Conservation (phyloP, 2,888 invertebrate genomes). For the Caenorhabditis doughertyi region DNA sequence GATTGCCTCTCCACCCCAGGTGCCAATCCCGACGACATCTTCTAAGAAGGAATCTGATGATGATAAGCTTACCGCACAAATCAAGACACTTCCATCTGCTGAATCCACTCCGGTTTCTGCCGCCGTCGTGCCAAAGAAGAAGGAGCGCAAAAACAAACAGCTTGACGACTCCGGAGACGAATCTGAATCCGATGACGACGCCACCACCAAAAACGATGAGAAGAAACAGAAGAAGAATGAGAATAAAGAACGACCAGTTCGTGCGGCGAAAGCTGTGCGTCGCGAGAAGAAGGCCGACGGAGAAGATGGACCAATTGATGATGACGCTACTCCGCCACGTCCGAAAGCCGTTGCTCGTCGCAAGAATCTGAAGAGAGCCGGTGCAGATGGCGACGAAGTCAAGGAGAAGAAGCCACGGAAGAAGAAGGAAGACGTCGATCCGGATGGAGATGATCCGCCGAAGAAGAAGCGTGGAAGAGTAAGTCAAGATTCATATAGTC, state of each 20-base stretch:
- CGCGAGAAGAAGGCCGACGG: not conserved
- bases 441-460: slow-evolving; percentile 17
- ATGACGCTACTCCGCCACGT: not conserved
- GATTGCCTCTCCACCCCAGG: not conserved
- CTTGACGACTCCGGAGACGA: too few relatives aligned
- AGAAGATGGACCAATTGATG: not conserved
- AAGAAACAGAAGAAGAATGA: too few relatives aligned
- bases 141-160: too few relatives aligned
- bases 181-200: too few relatives aligned
- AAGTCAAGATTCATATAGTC: not conserved
- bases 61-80: not conserved
- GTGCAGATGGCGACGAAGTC: not conserved
- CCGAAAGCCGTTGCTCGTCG: not conserved
- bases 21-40: not conserved
- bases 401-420: not conserved
- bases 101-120: too few relatives aligned
- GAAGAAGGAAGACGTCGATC: slow-evolving; percentile 6
- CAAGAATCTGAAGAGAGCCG: slow-evolving; percentile 8
- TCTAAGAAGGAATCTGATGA: not conserved
- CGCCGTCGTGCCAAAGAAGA: too few relatives aligned
- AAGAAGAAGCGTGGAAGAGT: slow-evolving; percentile 37
- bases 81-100: too few relatives aligned
- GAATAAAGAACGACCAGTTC: slow-evolving; percentile 6
- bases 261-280: not conserved
- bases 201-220: too few relatives aligned